Percentiles rank a stretch among this genome's conserved stretches.
phyloP scores from a whole-genome alignment of 2,888 invertebrate species.

The Drosophila macrospina region DNA sequence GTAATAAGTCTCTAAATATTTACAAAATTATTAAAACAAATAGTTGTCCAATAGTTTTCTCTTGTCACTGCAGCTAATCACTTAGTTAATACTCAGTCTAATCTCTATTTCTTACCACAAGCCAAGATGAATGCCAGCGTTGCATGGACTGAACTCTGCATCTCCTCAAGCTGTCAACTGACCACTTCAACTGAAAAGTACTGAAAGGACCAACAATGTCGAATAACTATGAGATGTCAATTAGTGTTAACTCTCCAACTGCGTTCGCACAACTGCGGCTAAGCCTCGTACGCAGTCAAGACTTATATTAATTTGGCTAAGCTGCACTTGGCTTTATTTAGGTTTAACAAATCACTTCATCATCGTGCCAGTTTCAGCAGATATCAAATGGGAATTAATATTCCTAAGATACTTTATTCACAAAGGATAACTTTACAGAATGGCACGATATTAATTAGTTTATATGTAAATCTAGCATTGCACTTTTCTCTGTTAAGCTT shows the following conservation, averaged over 20 bases:
- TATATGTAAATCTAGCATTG: too few relatives aligned
- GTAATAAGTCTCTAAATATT: too few relatives aligned
- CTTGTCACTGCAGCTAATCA: too few relatives aligned
- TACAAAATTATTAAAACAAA: too few relatives aligned
- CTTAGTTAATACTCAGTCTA: too few relatives aligned
- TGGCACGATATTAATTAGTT: too few relatives aligned
- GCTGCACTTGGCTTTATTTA: not conserved
- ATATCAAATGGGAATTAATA: not conserved
- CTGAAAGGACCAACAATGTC: too few relatives aligned
- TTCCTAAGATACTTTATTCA: not conserved
- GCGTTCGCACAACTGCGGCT: constrained; percentile 69
- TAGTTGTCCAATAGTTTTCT: too few relatives aligned
- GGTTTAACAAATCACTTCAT: not conserved
- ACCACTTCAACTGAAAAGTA: too few relatives aligned
- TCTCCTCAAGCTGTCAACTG: too few relatives aligned
- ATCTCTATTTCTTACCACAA: constrained; percentile 4
- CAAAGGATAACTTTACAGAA: not conserved
- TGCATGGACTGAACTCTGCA: not conserved
- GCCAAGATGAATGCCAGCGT: not conserved
- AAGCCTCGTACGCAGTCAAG: constrained; percentile 22
- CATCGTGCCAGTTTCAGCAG: not conserved
- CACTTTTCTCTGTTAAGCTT: too few relatives aligned
- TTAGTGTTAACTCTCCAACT: constrained; percentile 53
- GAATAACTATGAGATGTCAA: not conserved
- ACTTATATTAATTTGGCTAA: constrained; percentile 67